phyloP scores from a whole-genome alignment of 2,797 vertebrate genomes.

The Diplodus sargus region DNA sequence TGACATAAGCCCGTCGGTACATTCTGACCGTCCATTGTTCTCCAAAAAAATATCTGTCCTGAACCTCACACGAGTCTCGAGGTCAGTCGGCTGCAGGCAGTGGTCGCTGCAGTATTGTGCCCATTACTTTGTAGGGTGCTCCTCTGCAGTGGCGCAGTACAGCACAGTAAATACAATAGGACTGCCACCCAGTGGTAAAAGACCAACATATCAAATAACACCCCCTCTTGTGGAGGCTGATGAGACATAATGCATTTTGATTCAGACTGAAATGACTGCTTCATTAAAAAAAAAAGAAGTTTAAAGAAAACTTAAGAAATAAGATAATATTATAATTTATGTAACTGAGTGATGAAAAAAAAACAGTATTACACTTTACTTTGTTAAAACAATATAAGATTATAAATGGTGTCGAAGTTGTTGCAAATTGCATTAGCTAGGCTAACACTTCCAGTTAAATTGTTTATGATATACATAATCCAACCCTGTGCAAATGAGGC shows the following conservation, averaged over 20 bases:
- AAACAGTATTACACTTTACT: constrained; percentile 19
- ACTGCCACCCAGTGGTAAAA: constrained; percentile 69
- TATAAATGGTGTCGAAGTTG: constrained; percentile 7
- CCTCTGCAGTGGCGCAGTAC: constrained; percentile 66
- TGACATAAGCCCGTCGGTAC: not conserved
- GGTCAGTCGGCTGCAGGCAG: constrained; percentile 44
- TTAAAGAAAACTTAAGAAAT: not conserved
- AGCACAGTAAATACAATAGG: constrained; percentile 35
- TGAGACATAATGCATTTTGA: constrained; percentile 23
- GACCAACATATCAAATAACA: not conserved
- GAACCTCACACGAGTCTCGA: constrained; percentile 35
- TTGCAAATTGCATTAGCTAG: constrained; percentile 37
- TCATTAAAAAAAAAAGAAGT: not conserved
- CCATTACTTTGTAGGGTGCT: constrained; percentile 34
- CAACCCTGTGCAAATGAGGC: constrained; percentile 16
- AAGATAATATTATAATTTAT: constrained; percentile 17
- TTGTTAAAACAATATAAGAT: constrained; percentile 11
- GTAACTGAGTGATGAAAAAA: constrained; percentile 2
- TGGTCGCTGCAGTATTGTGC: constrained; percentile 52
- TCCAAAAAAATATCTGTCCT: constrained; percentile 5
- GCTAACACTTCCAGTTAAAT: constrained; percentile 25
- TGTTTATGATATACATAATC: constrained; percentile 6
- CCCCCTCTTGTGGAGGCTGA: constrained; percentile 12
- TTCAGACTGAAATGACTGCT: constrained; percentile 13
- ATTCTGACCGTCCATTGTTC: constrained; percentile 20